Base-by-base conservation (phyloP, 2,888 invertebrate genomes). In the Dynastes grantii region DNA sequence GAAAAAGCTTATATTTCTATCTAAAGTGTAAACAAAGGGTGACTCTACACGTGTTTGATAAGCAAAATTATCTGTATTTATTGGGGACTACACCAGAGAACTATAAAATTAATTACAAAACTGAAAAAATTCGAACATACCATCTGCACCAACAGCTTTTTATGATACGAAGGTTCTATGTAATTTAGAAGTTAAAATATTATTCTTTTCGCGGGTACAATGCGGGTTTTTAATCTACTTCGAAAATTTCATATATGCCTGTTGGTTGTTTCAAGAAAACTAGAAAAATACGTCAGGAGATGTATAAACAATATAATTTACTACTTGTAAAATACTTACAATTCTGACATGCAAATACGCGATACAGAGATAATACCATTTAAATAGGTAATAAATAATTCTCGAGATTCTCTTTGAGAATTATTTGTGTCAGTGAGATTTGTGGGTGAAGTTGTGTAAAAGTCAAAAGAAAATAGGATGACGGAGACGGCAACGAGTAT, bases 401-500 rank as follows among this genome's bases (percentile, higher is more conserved):
- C 73, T 61, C 37, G 49, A 27, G 40, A 61, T 75, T 45, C 40
- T 61, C 61, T 61, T 45, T 49, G 0, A 63, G 61, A 75, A 61
- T 75, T 75, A 75, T 61, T 75, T 75, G 73, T 75, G 49, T 61
- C 27, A 45, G 73, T 75, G 61, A 45, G 13, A 27, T 75, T 58
- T 75, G 68, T 75, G 45, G 27, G 61, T 40, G 49, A 75, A 71
- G 37, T 71, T 58, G 37, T 37, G 51, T 29, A 51, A 51, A 75
- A 61, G 2, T 16, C 32, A 32, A 45, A 45, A 45, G 45, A 45
- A 45, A 11, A 8, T 45, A 45, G 45, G 16, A 79, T 79, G 79
- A 79, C 75, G 29, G 79, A 79, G 29, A 75, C 77, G 3, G 76
- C 77, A 37, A 77, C 77, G 27, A 73, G 75, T 9, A 68, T 58